These are phyloP conservation scores for Drosophila gaucha DNA, from an alignment of 2,888 invertebrate genomes.

Conservation along the genomic window DNA sequence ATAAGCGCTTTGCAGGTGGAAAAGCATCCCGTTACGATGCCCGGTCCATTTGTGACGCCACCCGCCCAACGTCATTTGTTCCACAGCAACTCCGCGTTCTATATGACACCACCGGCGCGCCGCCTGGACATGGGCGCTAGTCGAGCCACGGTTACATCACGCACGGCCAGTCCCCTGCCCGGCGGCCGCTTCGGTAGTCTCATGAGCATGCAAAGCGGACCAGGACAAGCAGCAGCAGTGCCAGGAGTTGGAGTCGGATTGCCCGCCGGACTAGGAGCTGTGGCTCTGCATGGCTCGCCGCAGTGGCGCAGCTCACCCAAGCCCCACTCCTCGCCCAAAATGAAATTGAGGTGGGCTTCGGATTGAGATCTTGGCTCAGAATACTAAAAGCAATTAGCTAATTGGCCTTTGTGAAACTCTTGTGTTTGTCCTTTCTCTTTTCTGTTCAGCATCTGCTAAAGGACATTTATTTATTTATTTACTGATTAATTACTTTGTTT, in stretches of 20 bases:
- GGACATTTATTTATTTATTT: too few species aligned
- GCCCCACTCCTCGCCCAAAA: conserved; percentile 94
- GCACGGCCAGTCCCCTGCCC: conserved; percentile 86
- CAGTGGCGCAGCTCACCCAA: conserved; percentile 86
- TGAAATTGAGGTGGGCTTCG: conserved; percentile 92
- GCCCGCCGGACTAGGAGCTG: conserved; percentile 21
- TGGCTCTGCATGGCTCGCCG: conserved; percentile 86
- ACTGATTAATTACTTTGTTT: too few species aligned
- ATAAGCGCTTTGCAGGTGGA: conserved; percentile 97
- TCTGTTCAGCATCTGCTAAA: too few species aligned
- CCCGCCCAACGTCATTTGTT: conserved; percentile 87
- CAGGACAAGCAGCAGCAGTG: conserved; percentile 22
- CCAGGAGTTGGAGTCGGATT: conserved; percentile 34
- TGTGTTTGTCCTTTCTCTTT: background rate
- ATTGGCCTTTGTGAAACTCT: conserved; percentile 8
- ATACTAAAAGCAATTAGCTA: conserved; percentile 37
- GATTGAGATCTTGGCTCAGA: background rate
- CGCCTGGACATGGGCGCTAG: conserved; percentile 85
- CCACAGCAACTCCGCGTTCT: conserved; percentile 87
- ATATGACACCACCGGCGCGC: conserved; percentile 89
- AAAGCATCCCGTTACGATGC: conserved; percentile 94
- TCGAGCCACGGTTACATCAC: conserved; percentile 71
- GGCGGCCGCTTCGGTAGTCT: conserved; percentile 87
- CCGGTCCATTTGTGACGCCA: conserved; percentile 92
- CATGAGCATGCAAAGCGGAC: conserved; percentile 86